Evolutionary conservation across 2,797 vertebrate genomes (phyloP), one percentile per base, ranked within the genome.

Genomic region (Emys orbicularis): DNA sequence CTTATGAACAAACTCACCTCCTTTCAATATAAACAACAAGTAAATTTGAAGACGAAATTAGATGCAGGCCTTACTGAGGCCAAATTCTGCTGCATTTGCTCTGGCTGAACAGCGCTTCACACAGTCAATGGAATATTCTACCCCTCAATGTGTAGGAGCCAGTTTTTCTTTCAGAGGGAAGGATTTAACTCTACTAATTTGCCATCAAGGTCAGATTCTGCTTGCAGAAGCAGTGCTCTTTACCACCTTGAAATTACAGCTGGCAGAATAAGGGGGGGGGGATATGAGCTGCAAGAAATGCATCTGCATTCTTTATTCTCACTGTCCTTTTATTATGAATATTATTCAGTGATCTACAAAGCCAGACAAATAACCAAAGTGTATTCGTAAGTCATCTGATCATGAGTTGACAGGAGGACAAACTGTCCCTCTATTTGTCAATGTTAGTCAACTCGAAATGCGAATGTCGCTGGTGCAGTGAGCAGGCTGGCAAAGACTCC

Each of bases 121-220:
- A 23, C 13, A 4, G 16, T 9, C 56, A 41, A 47, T 2, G 15
- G 44, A 57, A 8, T 3, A 2, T 2, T 15, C 76, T 52, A 0
- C 1, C 3, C 8, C 34, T n/a, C 34, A 4, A 11, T 1, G 0
- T 5, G 0, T 3, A 0, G 0, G 2, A n/a, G 27, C 83, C 53
- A 5, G 0, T 0, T 18, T 82, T 29, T 29, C n/a, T 79, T 49
- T n/a, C 81, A 19, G 84, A 57, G 5, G 37, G 4, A 21, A 52
- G 6, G 15, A 56, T 54, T 53, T 27, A 2, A 44, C 5, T 19
- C 61, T 9, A 19, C 61, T n/a, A 1, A 2, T n/a, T 16, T 68
- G 3, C 88, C 54, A 2, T 41, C 65, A 37, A 74, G 37, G 13
- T 12, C 34, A 5, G 11, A 4, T 47, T 0, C 10, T 37, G 27